Percentiles rank a stretch among this genome's conserved stretches.
These are phyloP conservation scores for Gorsachius magnificus DNA, from an alignment of 2,797 vertebrate genomes.

Conservation along the genomic window DNA sequence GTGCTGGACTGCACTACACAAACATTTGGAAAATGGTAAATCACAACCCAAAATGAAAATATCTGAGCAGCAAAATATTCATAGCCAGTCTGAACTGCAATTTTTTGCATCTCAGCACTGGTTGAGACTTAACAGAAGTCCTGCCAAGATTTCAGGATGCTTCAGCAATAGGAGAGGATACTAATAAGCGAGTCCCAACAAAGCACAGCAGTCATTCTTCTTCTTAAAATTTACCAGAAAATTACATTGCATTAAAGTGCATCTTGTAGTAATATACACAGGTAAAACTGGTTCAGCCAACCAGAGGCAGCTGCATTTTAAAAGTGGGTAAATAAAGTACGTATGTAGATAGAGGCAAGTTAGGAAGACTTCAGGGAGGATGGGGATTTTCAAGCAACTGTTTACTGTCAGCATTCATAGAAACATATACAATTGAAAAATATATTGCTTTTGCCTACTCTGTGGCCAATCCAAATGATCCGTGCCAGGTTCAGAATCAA, in stretches of 20 bases:
- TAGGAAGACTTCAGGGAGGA: not conserved
- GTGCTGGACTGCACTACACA: not conserved
- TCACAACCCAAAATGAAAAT: not conserved
- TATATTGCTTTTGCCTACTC: not conserved
- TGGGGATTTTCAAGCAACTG: not conserved
- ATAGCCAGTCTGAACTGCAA: not conserved
- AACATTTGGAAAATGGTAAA: conserved; percentile 25
- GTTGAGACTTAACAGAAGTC: not conserved
- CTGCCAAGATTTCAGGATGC: not conserved
- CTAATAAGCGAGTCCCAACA: not conserved
- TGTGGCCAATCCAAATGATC: not conserved
- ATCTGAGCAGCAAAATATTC: not conserved
- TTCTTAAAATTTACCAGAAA: not conserved
- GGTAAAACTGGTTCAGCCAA: not conserved
- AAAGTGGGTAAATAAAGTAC: not conserved
- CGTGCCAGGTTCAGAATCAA: not conserved
- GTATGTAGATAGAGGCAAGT: not conserved
- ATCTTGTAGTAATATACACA: not conserved
- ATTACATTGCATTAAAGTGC: not conserved
- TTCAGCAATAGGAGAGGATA: not conserved
- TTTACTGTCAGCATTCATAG: not conserved
- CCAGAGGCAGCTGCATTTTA: not conserved
- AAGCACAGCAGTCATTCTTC: not conserved
- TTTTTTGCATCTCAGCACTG: not conserved
- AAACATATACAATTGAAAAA: not conserved